phyloP scores from a whole-genome alignment of 2,888 invertebrate species.

The Monochamus alternatus region DNA sequence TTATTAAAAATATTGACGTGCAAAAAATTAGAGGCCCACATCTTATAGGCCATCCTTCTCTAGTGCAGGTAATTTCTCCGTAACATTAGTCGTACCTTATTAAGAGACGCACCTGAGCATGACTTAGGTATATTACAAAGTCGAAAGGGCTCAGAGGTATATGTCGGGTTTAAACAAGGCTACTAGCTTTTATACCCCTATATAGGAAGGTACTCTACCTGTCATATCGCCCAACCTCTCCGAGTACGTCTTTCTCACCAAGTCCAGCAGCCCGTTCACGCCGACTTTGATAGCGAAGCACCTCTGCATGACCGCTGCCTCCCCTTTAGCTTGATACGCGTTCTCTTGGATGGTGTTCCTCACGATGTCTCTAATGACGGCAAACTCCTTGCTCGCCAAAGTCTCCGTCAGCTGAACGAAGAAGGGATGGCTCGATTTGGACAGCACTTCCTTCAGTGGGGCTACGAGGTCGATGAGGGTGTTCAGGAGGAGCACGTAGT shows the following conservation, averaged over 20 bases:
- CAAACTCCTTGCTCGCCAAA: conserved; percentile 58
- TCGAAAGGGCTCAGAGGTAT: too few relatives aligned
- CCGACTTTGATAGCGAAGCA: conserved; percentile 86
- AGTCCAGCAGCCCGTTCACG: conserved; percentile 86
- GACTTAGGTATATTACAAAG: too few relatives aligned
- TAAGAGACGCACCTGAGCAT: too few relatives aligned
- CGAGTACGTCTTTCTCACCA: conserved; percentile 88
- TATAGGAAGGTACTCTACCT: conserved; percentile 66
- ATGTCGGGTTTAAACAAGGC: too few relatives aligned
- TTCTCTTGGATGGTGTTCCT: conserved; percentile 72
- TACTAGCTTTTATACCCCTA: too few relatives aligned
- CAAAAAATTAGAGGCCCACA: too few relatives aligned
- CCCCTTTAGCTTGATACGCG: conserved; percentile 74
- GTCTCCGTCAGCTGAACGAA: conserved; percentile 59
- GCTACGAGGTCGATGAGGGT: conserved; percentile 82
- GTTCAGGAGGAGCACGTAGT: conserved; percentile 85
- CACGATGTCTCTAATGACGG: conserved; percentile 55
- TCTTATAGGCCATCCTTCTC: too few relatives aligned
- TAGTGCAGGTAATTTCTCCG: too few relatives aligned
- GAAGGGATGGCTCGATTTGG: conserved; percentile 58
- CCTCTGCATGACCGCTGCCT: conserved; percentile 75
- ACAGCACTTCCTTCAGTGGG: conserved; percentile 73
- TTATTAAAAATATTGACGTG: too few relatives aligned
- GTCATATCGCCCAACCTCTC: conserved; percentile 87
- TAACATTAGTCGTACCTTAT: too few relatives aligned